A percentile compares a stretch with the other conserved stretches of the same genome.
These are phyloP conservation scores for Pemphredon lugubris DNA, from an alignment of 2,888 invertebrate genomes.

Conservation along the genomic window DNA sequence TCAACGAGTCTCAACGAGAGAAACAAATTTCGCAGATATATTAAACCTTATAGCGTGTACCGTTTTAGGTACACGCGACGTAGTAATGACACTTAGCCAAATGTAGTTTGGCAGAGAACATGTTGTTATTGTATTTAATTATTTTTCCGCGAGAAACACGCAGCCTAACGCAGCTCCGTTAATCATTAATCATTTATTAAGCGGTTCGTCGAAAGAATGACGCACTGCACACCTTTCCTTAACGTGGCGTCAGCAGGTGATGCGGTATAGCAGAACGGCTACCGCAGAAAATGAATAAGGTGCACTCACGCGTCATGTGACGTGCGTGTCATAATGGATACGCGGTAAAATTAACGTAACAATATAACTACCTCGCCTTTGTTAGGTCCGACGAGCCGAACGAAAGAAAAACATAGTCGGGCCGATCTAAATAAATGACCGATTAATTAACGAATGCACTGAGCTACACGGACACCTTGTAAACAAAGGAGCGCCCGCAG, in stretches of 20 bases:
- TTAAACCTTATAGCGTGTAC: too few species aligned
- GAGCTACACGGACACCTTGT: conserved; percentile 19
- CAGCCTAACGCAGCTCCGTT: too few species aligned
- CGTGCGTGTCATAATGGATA: conserved; percentile 53
- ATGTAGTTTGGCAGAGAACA: too few species aligned
- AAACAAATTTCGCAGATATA: too few species aligned
- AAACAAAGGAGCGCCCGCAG: conserved; percentile 55
- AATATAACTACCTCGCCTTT: conserved; percentile 56
- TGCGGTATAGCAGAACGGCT: conserved; percentile 17
- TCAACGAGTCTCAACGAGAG: too few species aligned
- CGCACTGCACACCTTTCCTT: too few species aligned
- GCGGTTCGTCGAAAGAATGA: not conserved
- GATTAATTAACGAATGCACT: conserved; percentile 58
- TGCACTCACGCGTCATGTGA: conserved; percentile 38
- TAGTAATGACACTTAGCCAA: too few species aligned
- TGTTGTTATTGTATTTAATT: too few species aligned
- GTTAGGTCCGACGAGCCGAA: conserved; percentile 37
- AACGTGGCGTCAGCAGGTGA: too few species aligned
- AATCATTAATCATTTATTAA: too few species aligned
- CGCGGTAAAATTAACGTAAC: conserved; percentile 46
- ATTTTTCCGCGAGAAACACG: too few species aligned
- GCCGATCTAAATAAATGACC: conserved; percentile 51
- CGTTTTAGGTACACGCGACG: too few species aligned
- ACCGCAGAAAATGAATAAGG: conserved; percentile 26
- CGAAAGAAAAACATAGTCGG: conserved; percentile 23